phyloP scores from a whole-genome alignment of 2,888 invertebrate genomes.

The Sesia bembeciformis region DNA sequence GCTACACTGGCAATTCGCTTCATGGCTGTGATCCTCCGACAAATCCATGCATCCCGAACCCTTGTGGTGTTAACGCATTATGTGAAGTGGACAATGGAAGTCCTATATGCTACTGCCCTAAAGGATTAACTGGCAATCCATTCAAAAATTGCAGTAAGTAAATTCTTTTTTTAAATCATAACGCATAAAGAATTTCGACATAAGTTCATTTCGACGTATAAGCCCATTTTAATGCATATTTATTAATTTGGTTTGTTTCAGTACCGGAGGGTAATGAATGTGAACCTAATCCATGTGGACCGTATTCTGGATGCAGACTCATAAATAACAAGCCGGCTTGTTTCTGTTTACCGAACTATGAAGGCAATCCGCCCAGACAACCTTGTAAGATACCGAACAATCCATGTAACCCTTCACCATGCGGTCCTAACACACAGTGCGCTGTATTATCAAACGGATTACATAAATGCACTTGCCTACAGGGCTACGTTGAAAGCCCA shows the following conservation, averaged over 20 bases:
- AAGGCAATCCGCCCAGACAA: conserved; percentile 85
- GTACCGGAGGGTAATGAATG: conserved; percentile 93
- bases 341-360: conserved; percentile 90
- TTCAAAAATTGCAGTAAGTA: conserved; percentile 92
- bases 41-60: conserved; percentile 87
- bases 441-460: conserved; percentile 84
- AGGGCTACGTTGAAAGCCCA: conserved; percentile 88
- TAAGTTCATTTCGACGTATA: not conserved
- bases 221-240: not conserved
- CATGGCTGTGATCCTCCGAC: conserved; percentile 81
- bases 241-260: conserved; percentile 42
- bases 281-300: conserved; percentile 87
- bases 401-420: conserved; percentile 89
- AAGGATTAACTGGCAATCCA: conserved; percentile 92
- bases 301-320: conserved; percentile 86
- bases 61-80: conserved; percentile 89
- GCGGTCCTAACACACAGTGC: conserved; percentile 92
- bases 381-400: conserved; percentile 82
- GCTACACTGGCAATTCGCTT: conserved; percentile 86
- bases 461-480: conserved; percentile 89
- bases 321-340: conserved; percentile 85
- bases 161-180: not conserved
- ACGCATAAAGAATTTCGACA: not conserved
- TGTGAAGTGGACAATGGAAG: conserved; percentile 90
- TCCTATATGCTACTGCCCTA: conserved; percentile 92